Evolutionary conservation across 2,113 vertebrate genomes (phyloP).

Genomic region (Panthera leo): DNA sequence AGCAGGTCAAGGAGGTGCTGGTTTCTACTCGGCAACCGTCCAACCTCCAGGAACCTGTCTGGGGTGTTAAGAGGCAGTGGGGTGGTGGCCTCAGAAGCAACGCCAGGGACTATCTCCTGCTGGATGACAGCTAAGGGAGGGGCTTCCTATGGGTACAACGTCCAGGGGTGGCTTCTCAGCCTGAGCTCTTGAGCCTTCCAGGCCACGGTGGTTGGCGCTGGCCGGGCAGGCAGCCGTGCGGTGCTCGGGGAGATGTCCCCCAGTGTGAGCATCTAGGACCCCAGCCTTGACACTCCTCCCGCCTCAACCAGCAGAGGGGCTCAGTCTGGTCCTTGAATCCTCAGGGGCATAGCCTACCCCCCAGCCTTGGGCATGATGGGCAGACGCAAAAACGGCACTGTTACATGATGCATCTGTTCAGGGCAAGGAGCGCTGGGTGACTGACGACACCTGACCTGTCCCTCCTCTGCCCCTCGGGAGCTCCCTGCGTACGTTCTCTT

Average conservation of each 20-base stretch:
- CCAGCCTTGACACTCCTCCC: accelerated
- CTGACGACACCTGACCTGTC: accelerated
- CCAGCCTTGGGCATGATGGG: accelerated
- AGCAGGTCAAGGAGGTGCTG: too few species aligned
- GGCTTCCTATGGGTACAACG: accelerated
- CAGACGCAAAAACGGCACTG: accelerated
- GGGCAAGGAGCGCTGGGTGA: accelerated
- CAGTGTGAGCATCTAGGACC: not conserved
- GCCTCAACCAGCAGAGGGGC: not conserved
- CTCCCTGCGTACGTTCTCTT: not conserved
- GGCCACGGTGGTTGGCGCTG: accelerated
- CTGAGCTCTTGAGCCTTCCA: not conserved
- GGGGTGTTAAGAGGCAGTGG: too few species aligned
- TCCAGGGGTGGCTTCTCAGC: accelerated
- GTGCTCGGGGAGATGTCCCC: accelerated
- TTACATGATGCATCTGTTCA: accelerated
- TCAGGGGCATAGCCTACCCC: accelerated
- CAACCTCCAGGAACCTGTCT: accelerated
- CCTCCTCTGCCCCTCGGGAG: accelerated
- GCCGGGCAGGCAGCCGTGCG: accelerated
- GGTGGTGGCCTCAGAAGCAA: not conserved
- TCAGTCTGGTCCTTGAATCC: accelerated
- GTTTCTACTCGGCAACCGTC: accelerated
- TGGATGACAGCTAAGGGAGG: accelerated
- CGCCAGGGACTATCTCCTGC: accelerated